These are phyloP conservation scores for Rhingia rostrata DNA, from an alignment of 2,888 invertebrate species.

Conservation along the genomic window DNA sequence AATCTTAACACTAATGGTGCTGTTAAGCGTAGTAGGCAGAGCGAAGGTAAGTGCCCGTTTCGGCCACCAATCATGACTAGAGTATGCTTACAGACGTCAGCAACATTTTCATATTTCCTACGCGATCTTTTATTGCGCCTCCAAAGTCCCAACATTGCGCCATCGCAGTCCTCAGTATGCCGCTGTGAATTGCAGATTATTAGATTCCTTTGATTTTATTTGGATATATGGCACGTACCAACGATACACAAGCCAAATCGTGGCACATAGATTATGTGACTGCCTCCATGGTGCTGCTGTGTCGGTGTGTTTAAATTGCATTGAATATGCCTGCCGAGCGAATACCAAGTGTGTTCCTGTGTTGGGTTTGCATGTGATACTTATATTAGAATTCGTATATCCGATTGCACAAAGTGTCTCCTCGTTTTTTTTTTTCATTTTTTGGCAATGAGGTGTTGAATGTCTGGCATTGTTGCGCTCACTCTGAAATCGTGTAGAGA, in stretches of 20 bases:
- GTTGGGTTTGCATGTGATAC: slow-evolving; percentile 52
- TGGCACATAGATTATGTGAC: slow-evolving; percentile 53
- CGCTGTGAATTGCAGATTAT: slow-evolving; percentile 65
- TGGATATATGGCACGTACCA: slow-evolving; percentile 69
- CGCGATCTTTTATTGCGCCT: background rate
- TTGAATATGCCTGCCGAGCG: slow-evolving; percentile 13
- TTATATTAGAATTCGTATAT: slow-evolving; percentile 72
- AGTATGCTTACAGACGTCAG: no score
- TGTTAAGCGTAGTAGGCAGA: no score
- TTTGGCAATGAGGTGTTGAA: slow-evolving; percentile 73
- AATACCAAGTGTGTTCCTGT: slow-evolving; percentile 48
- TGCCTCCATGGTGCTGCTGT: slow-evolving; percentile 40
- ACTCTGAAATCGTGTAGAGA: background rate
- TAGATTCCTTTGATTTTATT: slow-evolving; percentile 74
- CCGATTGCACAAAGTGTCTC: slow-evolving; percentile 53
- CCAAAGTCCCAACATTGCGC: background rate
- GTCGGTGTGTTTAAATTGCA: background rate
- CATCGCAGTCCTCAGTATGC: background rate
- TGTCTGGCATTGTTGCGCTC: slow-evolving; percentile 61
- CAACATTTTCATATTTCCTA: background rate
- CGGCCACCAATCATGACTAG: no score
- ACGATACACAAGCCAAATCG: slow-evolving; percentile 72
- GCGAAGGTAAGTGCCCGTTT: no score
- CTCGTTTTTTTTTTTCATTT: slow-evolving; percentile 30
- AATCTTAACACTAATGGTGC: no score